These are phyloP conservation scores for Rhinolophus ferrumequinum DNA, from an alignment of 2,113 vertebrate species.

Conservation along the genomic window DNA sequence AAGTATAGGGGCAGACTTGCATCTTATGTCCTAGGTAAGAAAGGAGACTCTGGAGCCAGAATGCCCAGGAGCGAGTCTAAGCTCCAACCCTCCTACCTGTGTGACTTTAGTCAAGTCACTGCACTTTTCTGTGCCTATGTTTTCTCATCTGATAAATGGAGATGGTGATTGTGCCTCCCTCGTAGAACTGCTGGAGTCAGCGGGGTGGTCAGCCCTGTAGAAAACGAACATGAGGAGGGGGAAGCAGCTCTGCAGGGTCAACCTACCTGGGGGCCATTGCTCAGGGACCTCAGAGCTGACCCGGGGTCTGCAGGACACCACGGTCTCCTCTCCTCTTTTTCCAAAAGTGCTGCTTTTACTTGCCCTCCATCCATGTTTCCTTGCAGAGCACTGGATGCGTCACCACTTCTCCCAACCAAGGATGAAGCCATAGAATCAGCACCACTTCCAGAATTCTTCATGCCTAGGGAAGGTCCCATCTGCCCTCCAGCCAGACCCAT, in stretches of 20 bases:
- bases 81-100: fast-evolving
- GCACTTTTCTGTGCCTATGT: neutral
- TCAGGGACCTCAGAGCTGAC: fast-evolving
- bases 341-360: fast-evolving
- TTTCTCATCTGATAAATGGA: neutral
- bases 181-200: neutral
- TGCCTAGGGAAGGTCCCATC: fast-evolving
- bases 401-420: fast-evolving
- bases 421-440: fast-evolving
- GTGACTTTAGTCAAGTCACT: neutral
- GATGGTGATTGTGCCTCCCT: fast-evolving
- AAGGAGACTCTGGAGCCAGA: neutral
- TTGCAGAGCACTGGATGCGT: fast-evolving
- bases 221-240: fast-evolving
- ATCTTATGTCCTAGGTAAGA: fast-evolving
- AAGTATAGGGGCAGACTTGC: fast-evolving
- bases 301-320: fast-evolving
- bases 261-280: neutral
- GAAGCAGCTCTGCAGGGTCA: fast-evolving
- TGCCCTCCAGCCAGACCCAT: neutral
- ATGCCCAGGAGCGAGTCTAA: fast-evolving
- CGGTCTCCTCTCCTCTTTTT: neutral
- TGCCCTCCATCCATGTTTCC: fast-evolving
- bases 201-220: neutral
- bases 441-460: fast-evolving